Evolutionary conservation across 2,113 vertebrate genomes (phyloP).

Genomic region (Piliocolobus tephrosceles): DNA sequence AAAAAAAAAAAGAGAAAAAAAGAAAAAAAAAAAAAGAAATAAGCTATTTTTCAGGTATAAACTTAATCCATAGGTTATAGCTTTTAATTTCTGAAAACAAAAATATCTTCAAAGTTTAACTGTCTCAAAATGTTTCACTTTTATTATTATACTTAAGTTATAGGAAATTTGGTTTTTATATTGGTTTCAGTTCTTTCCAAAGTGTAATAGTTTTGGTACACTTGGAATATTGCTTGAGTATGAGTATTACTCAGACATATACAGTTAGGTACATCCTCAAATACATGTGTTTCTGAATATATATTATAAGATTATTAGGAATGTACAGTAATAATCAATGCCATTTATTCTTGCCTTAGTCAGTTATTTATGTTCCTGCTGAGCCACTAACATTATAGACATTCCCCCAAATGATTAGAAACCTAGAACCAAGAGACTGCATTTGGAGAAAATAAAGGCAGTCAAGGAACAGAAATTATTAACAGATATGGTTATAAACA

Average conservation of each 20-base stretch:
- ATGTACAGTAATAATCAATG: not conserved
- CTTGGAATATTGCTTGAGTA: not conserved
- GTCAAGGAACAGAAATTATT: not conserved
- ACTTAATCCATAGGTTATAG: not conserved
- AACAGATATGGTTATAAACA: not conserved
- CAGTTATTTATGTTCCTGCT: not conserved
- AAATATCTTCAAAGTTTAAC: not conserved
- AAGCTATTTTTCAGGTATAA: not conserved
- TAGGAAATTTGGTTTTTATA: not conserved
- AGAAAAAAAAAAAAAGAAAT: too few relatives aligned
- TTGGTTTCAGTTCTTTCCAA: not conserved
- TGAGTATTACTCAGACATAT: not conserved
- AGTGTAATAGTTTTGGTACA: not conserved
- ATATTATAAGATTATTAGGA: not conserved
- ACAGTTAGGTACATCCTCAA: not conserved
- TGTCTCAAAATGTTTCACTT: not conserved
- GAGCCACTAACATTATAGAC: not conserved
- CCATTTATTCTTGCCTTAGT: not conserved
- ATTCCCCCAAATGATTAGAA: not conserved
- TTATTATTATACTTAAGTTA: not conserved
- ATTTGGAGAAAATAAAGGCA: not conserved
- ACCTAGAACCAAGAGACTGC: not conserved
- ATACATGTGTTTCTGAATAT: not conserved
- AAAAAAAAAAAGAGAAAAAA: too few relatives aligned
- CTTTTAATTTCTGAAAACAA: constrained; percentile 7